A percentile compares a stretch with the other conserved stretches of the same genome.
phyloP scores from a whole-genome alignment of 2,888 invertebrate species.

The Ochropacha duplaris region DNA sequence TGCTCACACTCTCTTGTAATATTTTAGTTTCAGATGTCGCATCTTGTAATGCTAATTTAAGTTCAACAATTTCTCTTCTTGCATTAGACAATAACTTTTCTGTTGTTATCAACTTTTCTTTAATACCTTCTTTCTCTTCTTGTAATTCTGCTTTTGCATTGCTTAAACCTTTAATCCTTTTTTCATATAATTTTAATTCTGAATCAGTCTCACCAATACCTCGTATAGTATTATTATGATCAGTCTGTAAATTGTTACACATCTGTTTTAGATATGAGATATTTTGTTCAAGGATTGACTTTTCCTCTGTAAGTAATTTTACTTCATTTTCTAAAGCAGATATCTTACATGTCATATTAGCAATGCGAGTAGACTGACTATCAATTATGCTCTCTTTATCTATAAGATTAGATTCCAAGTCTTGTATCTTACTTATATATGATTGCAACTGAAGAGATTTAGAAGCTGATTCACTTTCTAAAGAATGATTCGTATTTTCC shows the following conservation, averaged over 20 bases:
- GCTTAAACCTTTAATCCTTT: conserved; percentile 72
- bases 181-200: conserved; percentile 74
- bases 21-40: conserved; percentile 84
- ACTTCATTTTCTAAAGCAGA: conserved; percentile 71
- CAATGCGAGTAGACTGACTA: conserved; percentile 60
- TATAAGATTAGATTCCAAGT: conserved; percentile 85
- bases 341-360: conserved; percentile 66
- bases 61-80: conserved; percentile 86
- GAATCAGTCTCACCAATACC: conserved; percentile 60
- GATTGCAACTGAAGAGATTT: conserved; percentile 83
- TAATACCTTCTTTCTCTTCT: conserved; percentile 84
- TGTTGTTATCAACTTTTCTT: conserved; percentile 80
- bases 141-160: conserved; percentile 85
- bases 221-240: conserved; percentile 44
- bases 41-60: conserved; percentile 85
- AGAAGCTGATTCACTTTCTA: conserved; percentile 90
- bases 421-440: conserved; percentile 75
- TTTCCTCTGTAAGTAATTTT: conserved; percentile 70
- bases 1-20: conserved; percentile 78
- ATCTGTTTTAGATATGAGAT: conserved; percentile 69
- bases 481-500: conserved; percentile 90
- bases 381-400: conserved; percentile 74
- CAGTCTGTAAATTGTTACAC: conserved; percentile 65
- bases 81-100: conserved; percentile 86
- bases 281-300: conserved; percentile 69